Base-by-base conservation (phyloP, 2,797 vertebrate species). In the Danio tinwini region DNA sequence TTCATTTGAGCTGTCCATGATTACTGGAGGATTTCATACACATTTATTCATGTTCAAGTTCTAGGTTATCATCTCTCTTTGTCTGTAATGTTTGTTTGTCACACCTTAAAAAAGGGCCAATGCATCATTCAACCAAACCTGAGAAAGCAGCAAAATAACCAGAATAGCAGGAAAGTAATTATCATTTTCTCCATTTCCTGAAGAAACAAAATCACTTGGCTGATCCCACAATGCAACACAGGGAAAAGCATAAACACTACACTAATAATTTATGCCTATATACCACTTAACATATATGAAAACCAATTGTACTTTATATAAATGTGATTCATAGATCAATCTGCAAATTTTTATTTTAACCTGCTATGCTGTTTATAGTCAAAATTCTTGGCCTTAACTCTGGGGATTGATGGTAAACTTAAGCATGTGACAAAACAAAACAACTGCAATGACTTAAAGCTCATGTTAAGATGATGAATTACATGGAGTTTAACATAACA, bases 91-190 rank as follows among this genome's bases (percentile, higher is more conserved):
- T 77, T 49, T 50, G 75, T 44, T 50, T 50, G 45, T 61, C n/a
- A 40, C 56, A 78, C 65, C 44, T 50, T 49, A 59, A 29, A n/a
- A 29, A 10, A 19, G 11, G 47, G 44, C 29, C 64, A 11, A 53
- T 37, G 19, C 42, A 21, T 69, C 53, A 50, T 49, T 61, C 55
- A 52, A 59, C 17, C 21, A 69, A 49, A 49, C 64, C 29, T 21
- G 49, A 8, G 40, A 53, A 76, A 67, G 74, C 52, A 55, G 74
- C 50, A 17, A 50, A 69, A 78, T 69, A 78, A 59, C 65, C 65
- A 50, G 44, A 69, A 77, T 19, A 69, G 44, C 12, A 13, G 56
- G 21, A 61, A 74, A 14, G 5, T 59, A 1, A 40, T 47, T 58
- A 29, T 13, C 0, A 40, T 70, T 69, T 52, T 5, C 29, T 29